These are phyloP conservation scores for Protomyctophum bolini DNA, from an alignment of 2,113 vertebrate genomes.

Conservation along the genomic window DNA sequence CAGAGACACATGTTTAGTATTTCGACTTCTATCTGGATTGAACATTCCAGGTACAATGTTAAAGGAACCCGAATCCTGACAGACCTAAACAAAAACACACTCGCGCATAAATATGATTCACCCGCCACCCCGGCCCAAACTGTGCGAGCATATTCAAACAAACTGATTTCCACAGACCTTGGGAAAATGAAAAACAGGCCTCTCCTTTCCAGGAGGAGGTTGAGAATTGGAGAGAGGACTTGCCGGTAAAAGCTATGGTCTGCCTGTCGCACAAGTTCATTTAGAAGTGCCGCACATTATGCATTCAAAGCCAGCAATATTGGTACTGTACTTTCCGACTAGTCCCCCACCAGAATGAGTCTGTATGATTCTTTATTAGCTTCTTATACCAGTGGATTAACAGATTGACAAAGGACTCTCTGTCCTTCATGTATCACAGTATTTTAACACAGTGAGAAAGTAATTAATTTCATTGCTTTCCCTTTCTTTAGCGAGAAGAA, in stretches of 20 bases:
- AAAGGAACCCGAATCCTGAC: slow-evolving; percentile 45
- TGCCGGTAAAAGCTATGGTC: slow-evolving; percentile 36
- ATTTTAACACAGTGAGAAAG: background rate
- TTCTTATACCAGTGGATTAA: background rate
- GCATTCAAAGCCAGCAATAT: slow-evolving; percentile 1
- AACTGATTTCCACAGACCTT: slow-evolving; percentile 68
- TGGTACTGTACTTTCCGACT: background rate
- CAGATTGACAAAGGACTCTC: background rate
- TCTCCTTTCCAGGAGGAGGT: slow-evolving; percentile 44
- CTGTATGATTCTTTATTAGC: background rate
- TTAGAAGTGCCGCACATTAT: too few relatives aligned
- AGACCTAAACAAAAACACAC: slow-evolving; percentile 62
- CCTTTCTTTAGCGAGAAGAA: slow-evolving; percentile 18
- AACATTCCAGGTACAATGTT: slow-evolving; percentile 65
- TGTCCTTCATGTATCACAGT: background rate
- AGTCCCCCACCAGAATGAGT: background rate
- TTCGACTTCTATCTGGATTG: slow-evolving; percentile 55
- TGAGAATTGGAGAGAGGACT: slow-evolving; percentile 43
- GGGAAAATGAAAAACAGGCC: slow-evolving; percentile 60
- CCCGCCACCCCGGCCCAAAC: slow-evolving; percentile 32
- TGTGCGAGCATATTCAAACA: slow-evolving; percentile 53
- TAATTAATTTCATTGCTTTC: background rate
- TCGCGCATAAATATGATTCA: slow-evolving; percentile 58
- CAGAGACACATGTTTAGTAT: slow-evolving; percentile 68
- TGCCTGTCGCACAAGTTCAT: slow-evolving; percentile 5